phyloP scores from a whole-genome alignment of 2,888 invertebrate species.

The Camptogramma bilineatum region DNA sequence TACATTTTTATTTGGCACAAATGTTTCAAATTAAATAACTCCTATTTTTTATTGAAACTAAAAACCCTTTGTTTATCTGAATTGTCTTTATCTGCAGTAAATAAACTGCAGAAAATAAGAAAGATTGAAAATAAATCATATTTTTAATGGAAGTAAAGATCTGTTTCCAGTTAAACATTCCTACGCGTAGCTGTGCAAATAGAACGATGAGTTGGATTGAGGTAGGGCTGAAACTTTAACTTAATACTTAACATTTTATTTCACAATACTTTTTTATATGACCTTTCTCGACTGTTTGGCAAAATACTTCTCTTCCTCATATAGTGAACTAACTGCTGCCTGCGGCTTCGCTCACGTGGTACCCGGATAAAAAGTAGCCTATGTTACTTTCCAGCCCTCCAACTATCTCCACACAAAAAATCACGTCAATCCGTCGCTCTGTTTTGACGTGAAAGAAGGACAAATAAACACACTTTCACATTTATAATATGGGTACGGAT shows the following conservation, averaged over 20 bases:
- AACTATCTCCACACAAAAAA: too few relatives aligned
- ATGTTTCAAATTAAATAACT: neutral
- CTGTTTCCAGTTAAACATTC: constrained; percentile 15
- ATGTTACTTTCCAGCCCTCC: too few relatives aligned
- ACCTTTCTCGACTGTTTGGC: neutral
- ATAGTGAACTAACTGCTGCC: neutral
- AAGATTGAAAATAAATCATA: constrained; percentile 15
- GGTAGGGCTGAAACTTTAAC: constrained; percentile 13
- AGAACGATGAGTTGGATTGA: constrained; percentile 21
- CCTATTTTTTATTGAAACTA: neutral
- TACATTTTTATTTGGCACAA: constrained; percentile 9
- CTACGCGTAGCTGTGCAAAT: constrained; percentile 27
- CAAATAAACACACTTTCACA: too few relatives aligned
- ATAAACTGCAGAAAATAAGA: constrained; percentile 6
- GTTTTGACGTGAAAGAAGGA: too few relatives aligned
- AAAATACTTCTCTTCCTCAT: neutral
- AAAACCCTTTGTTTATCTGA: neutral
- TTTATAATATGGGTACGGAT: too few relatives aligned
- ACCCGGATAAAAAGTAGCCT: too few relatives aligned
- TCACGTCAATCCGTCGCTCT: too few relatives aligned
- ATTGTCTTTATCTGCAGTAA: neutral
- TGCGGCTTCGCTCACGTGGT: too few relatives aligned
- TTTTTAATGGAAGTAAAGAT: constrained; percentile 18
- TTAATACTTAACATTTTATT: neutral
- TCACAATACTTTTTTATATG: neutral